Evolutionary conservation across 2,113 vertebrate species (phyloP).

Genomic region (Tautogolabrus adspersus): DNA sequence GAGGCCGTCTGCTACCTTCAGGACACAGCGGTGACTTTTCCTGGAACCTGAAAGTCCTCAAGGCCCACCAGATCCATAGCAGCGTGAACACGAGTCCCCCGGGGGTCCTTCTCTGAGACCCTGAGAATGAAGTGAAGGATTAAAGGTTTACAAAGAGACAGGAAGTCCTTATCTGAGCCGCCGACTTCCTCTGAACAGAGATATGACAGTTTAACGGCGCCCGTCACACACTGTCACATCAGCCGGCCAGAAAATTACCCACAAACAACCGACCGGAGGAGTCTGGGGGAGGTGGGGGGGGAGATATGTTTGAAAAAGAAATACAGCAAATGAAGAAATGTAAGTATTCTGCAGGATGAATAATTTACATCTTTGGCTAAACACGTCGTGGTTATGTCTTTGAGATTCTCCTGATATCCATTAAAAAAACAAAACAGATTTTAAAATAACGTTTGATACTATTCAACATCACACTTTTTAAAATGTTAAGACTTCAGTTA

Average conservation of each 20-base stretch:
- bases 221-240: slow-evolving; percentile 65
- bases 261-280: neutral
- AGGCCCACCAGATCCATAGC: neutral
- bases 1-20: too few relatives aligned
- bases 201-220: slow-evolving; percentile 66
- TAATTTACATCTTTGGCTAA: too few relatives aligned
- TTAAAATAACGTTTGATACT: too few relatives aligned
- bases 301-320: neutral
- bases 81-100: slow-evolving; percentile 4
- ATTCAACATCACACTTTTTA: too few relatives aligned
- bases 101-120: neutral
- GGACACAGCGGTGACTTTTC: slow-evolving; percentile 3
- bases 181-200: slow-evolving; percentile 65
- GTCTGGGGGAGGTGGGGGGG: neutral
- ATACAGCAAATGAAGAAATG: too few relatives aligned
- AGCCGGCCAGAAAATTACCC: slow-evolving; percentile 57
- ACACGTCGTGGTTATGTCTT: too few relatives aligned
- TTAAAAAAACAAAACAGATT: too few relatives aligned
- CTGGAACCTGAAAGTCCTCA: neutral
- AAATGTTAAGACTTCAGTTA: too few relatives aligned
- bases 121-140: neutral
- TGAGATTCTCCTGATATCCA: too few relatives aligned
- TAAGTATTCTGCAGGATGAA: too few relatives aligned
- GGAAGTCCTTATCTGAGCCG: slow-evolving; percentile 65
- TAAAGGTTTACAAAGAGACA: slow-evolving; percentile 8